phyloP scores from a whole-genome alignment of 2,113 vertebrate species.

The Brienomyrus brachyistius region DNA sequence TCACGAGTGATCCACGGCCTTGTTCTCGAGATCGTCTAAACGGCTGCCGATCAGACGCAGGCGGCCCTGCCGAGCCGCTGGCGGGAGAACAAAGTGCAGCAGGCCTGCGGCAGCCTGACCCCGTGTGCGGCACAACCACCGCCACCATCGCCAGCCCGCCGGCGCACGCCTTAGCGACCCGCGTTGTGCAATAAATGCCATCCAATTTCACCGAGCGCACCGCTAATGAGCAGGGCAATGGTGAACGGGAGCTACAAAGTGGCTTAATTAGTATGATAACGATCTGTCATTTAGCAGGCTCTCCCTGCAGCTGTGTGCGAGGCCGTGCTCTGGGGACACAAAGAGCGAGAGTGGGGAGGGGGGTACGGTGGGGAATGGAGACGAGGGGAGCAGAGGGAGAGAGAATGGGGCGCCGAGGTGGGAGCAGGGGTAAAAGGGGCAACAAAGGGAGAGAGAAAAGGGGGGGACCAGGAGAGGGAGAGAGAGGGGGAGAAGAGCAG shows the following conservation, averaged over 20 bases:
- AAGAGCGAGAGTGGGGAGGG: neutral
- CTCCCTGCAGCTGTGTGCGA: conserved; percentile 60
- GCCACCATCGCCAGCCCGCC: conserved; percentile 24
- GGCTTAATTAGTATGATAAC: conserved; percentile 70
- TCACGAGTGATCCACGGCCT: neutral
- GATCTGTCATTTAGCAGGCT: conserved; percentile 64
- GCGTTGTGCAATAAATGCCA: conserved; percentile 59
- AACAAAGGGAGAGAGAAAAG: neutral
- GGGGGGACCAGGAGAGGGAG: neutral
- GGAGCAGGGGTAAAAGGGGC: neutral
- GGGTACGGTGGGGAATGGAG: conserved; percentile 3
- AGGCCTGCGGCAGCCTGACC: neutral
- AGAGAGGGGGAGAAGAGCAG: too few relatives aligned
- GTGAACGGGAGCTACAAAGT: conserved; percentile 66
- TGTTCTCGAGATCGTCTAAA: neutral
- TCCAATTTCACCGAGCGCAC: conserved; percentile 57
- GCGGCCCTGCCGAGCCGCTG: neutral
- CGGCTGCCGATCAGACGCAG: neutral
- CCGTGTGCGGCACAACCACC: neutral
- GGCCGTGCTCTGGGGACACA: conserved; percentile 3
- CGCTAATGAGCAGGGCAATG: conserved; percentile 54
- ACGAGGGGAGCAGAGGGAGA: conserved; percentile 29
- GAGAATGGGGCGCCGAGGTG: conserved; percentile 3
- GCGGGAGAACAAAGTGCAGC: neutral
- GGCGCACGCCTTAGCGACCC: conserved; percentile 62